Percentiles rank a stretch among this genome's conserved stretches.
Conservation (phyloP, 2,797 vertebrate species). For the Phataginus tricuspis region DNA sequence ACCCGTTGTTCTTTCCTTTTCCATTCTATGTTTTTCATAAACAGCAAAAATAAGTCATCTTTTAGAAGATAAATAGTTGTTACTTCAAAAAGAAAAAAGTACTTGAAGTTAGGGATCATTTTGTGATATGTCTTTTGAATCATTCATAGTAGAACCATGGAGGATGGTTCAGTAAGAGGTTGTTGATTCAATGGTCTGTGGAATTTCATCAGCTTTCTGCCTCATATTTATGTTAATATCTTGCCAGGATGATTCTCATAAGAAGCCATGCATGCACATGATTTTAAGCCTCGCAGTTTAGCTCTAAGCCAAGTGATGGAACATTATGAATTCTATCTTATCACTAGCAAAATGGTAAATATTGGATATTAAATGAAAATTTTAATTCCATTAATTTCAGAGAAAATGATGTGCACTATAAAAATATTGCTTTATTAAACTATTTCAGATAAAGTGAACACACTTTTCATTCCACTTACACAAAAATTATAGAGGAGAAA, state of each 20-base stretch:
- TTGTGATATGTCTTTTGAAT: neutral
- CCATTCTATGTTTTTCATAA: neutral
- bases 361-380: constrained; percentile 15
- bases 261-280: neutral
- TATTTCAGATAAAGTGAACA: neutral
- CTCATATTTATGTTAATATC: neutral
- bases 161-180: neutral
- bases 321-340: neutral
- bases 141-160: neutral
- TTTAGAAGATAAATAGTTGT: neutral
- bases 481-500: neutral
- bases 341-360: constrained; percentile 9
- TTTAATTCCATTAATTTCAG: constrained; percentile 53
- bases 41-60: neutral
- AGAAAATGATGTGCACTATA: neutral
- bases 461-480: neutral
- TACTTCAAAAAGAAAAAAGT: neutral
- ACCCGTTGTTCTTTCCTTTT: neutral
- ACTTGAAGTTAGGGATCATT: neutral
- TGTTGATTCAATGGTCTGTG: neutral
- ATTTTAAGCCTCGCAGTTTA: constrained; percentile 17
- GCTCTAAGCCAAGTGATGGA: neutral
- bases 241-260: neutral
- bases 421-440: constrained; percentile 47
- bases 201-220: neutral